Evolutionary conservation across 1,140 invertebrate species (phyloP), one percentile per base, ranked within the genome.

Genomic region (Bombus affinis): DNA sequence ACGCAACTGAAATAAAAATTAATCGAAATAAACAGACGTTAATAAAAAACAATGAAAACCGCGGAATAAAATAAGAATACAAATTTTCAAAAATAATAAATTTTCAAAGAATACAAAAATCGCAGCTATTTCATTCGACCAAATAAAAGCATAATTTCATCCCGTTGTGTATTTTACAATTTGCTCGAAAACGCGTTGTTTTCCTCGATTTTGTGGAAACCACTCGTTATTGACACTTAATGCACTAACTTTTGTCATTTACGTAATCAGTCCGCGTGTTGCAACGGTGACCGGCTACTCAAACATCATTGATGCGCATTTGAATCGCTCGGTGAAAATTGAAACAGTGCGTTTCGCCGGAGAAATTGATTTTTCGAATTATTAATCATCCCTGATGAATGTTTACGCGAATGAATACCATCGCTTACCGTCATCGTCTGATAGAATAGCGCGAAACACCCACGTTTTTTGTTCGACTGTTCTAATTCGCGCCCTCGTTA

Each of bases 401-500:
- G 71, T 35, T 35, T 10, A 5, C n/a, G 39, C 10, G 2, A 42
- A 73, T 72, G 47, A 73, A 62, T 15, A 1, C 53, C 5, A 1
- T 32, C 39, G 44, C 39, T 81, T 66, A 57, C 37, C 39, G 28
- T 25, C 25, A 28, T 28, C 28, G 25, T 25, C 59, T 28, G 70
- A 59, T 59, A 57, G 44, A 81, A 81, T 53, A 15, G 25, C 32
- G 28, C 10, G 59, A n/a, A 35, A 42, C 28, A 37, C 9, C 28
- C 44, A 25, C 53, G 37, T 57, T 35, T 18, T 70, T 81, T 70
- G 44, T 42, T 32, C 66, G 3, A 25, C 25, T 44, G 44, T 53
- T 32, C 44, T 70, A 81, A 71, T 53, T 72, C 37, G 42, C 12
- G 3, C 35, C 18, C n/a, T 59, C 37, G 70, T 73, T 81, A 72